Percentiles rank a stretch among this genome's conserved stretches.
phyloP scores from a whole-genome alignment of 2,113 vertebrate genomes.

The Perca flavescens region DNA sequence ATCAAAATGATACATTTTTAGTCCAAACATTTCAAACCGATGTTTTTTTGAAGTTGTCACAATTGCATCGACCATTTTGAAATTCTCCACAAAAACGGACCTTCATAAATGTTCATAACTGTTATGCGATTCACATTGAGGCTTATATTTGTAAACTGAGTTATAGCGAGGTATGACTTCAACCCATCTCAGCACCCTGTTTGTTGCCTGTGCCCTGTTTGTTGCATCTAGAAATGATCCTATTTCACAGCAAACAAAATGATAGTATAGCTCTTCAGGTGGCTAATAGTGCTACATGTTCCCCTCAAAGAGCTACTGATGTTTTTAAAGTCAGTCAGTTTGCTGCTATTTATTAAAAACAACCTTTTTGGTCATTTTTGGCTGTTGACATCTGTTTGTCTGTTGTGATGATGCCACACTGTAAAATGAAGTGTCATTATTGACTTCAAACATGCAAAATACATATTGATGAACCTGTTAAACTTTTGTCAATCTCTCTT shows the following conservation, averaged over 20 bases:
- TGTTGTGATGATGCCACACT: conserved; percentile 17
- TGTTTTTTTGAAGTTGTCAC: conserved; percentile 15
- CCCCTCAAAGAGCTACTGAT: conserved; percentile 45
- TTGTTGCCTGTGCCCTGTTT: conserved; percentile 15
- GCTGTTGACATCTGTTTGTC: conserved; percentile 6
- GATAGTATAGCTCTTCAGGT: conserved; percentile 13
- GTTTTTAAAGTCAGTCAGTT: conserved; percentile 64
- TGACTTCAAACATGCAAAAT: conserved; percentile 20
- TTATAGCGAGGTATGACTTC: neutral
- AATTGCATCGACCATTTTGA: conserved; percentile 13
- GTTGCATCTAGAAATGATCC: conserved; percentile 17
- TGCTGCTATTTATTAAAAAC: conserved; percentile 77
- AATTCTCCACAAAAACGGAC: conserved; percentile 16
- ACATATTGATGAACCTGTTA: conserved; percentile 6
- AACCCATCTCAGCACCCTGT: neutral
- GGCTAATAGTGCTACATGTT: conserved; percentile 29
- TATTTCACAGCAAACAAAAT: conserved; percentile 26
- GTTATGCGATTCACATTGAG: neutral
- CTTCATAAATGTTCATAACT: conserved; percentile 17
- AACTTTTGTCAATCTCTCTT: conserved; percentile 39
- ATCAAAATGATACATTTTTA: conserved; percentile 48
- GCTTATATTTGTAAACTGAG: conserved; percentile 24
- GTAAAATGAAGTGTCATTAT: conserved; percentile 16
- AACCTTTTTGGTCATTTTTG: conserved; percentile 38
- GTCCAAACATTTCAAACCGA: conserved; percentile 63